Evolutionary conservation across 2,113 vertebrate genomes (phyloP), one percentile per base, ranked within the genome.

Genomic region (Anseranas semipalmata): DNA sequence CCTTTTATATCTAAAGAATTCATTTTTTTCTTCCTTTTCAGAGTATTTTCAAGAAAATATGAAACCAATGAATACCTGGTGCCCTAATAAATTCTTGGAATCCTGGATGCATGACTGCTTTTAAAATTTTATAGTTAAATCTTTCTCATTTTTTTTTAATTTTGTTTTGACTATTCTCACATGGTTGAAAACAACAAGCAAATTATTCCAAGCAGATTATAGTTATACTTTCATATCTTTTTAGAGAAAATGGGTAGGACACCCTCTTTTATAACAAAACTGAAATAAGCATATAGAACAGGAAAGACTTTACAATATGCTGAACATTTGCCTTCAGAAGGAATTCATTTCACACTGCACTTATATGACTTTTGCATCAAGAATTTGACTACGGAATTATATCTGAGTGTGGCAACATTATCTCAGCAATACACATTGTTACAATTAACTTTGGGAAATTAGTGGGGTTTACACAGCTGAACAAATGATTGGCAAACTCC

Each of bases 351-450:
- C 48, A 96, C 66, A 84, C 12, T 88, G 53, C 59, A 91, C 24
- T 95, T 96, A 90, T 71, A 88, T 78, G 87, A 90, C 84, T 89
- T 39, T 58, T 84, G 71, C 72, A 96, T 95, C 72, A 89, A 84
- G 93, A 96, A 68, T 90, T 95, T 95, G 92, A 87, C 94, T 96
- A 87, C 63, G 87, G 86, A 96, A 97, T 90, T 97, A 87, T 46
- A 94, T 82, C 62, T 45, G 63, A 74, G 59, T 53, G 83, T n/a
- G 27, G 55, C 55, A 93, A 93, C 77, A 95, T 91, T 95, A 80
- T 95, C 93, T 96, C 88, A 95, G 85, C 77, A 62, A 87, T 66
- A 83, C 32, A 91, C 19, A 35, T 77, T 92, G 60, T 60, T 92
- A 72, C 0, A 6, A 87, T 92, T 74, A 97, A 96, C 58, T 95